Evolutionary conservation across 1,140 invertebrate species (phyloP).

Genomic region (Hycleus phaleratus): DNA sequence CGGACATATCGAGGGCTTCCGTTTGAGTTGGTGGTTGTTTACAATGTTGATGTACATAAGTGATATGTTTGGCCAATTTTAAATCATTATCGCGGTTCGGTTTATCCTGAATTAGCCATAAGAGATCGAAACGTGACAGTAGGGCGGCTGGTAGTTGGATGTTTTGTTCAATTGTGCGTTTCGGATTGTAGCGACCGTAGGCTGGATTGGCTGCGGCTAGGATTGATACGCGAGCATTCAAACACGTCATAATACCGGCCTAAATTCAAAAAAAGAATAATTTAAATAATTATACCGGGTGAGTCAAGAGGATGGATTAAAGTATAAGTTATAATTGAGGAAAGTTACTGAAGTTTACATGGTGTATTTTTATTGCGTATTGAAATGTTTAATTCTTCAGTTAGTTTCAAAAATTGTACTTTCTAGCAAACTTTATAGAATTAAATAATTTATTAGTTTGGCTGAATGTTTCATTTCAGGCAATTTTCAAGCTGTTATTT

Average conservation of each 20-base stretch:
- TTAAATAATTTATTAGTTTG: too few species aligned
- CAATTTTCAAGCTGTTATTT: too few species aligned
- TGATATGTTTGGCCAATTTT: slow-evolving; percentile 92
- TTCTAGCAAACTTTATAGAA: too few species aligned
- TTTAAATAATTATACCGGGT: neutral
- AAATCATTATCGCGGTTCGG: slow-evolving; percentile 89
- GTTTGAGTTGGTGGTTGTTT: slow-evolving; percentile 72
- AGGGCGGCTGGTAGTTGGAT: slow-evolving; percentile 97
- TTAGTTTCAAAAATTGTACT: too few species aligned
- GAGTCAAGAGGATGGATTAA: too few species aligned
- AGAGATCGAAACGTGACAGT: slow-evolving; percentile 92
- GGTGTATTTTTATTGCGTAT: too few species aligned
- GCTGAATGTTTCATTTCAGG: too few species aligned
- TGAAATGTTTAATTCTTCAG: too few species aligned
- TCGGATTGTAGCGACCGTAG: slow-evolving; percentile 95
- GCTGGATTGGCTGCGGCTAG: slow-evolving; percentile 98
- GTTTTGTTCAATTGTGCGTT: slow-evolving; percentile 92
- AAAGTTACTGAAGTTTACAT: too few species aligned
- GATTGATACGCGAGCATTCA: slow-evolving; percentile 96
- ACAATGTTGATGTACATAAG: slow-evolving; percentile 93
- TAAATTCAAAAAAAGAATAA: slow-evolving; percentile 32
- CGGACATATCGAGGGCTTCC: slow-evolving; percentile 81
- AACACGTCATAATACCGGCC: slow-evolving; percentile 96
- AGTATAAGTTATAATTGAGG: too few species aligned
- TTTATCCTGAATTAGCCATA: slow-evolving; percentile 96